A percentile compares a stretch with the other conserved stretches of the same genome.
These are phyloP conservation scores for Rhineura floridana DNA, from an alignment of 2,113 vertebrate genomes.

Conservation along the genomic window DNA sequence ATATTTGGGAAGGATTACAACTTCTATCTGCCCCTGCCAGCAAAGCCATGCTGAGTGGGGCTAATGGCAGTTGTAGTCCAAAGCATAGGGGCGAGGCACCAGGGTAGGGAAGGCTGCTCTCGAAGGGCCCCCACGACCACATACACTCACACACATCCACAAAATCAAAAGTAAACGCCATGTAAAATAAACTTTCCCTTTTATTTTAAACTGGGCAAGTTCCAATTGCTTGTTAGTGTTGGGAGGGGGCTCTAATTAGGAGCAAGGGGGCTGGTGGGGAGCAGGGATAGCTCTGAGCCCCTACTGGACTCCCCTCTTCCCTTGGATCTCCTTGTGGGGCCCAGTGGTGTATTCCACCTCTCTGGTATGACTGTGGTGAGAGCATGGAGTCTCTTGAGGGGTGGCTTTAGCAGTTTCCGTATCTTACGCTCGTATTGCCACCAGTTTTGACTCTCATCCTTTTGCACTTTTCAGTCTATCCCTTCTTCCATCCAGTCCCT, in stretches of 20 bases:
- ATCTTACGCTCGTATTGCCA: neutral
- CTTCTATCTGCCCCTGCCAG: too few species aligned
- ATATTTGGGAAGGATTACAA: too few species aligned
- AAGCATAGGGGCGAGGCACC: too few species aligned
- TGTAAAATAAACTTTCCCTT: conserved; percentile 42
- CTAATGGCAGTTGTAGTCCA: too few species aligned
- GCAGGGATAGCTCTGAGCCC: conserved; percentile 8
- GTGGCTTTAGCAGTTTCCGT: neutral
- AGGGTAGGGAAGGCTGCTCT: too few species aligned
- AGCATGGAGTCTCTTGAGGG: neutral
- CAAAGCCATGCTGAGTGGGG: too few species aligned
- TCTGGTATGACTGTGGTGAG: neutral
- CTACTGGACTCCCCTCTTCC: conserved; percentile 14
- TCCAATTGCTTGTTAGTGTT: conserved; percentile 31
- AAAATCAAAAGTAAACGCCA: neutral
- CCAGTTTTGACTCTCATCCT: neutral
- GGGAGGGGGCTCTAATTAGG: conserved; percentile 14
- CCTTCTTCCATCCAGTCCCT: neutral
- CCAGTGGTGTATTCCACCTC: neutral
- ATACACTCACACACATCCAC: neutral
- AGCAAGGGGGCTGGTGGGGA: conserved; percentile 22
- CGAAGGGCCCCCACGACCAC: neutral
- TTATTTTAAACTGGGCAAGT: conserved; percentile 32
- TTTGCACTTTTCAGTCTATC: neutral
- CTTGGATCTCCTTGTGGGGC: neutral